Evolutionary conservation across 1,140 invertebrate genomes (phyloP).

Genomic region (Drosophila rhopaloa): DNA sequence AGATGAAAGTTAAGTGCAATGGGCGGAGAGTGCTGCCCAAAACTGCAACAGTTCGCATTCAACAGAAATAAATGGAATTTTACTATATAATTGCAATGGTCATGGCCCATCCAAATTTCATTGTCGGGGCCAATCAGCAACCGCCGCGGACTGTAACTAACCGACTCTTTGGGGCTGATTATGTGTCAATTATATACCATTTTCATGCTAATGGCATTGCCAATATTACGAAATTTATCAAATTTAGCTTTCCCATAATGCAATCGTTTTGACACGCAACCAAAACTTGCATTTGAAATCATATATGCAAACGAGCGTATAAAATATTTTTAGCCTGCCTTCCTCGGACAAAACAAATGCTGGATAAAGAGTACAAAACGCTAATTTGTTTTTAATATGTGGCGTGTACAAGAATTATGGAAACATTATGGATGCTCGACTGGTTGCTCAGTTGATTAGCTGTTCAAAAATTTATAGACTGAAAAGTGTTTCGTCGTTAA

Average conservation of each 20-base stretch:
- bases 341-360: conserved; percentile 26
- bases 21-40: not conserved
- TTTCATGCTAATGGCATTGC: conserved; percentile 69
- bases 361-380: conserved; percentile 46
- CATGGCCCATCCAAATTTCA: conserved; percentile 6
- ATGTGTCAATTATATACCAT: conserved; percentile 75
- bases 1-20: conserved; percentile 56
- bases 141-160: conserved; percentile 46
- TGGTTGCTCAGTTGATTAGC: conserved; percentile 55
- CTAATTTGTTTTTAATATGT: conserved; percentile 81
- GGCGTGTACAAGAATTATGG: conserved; percentile 23
- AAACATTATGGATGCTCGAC: conserved; percentile 11
- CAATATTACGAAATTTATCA: conserved; percentile 42
- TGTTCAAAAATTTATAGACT: conserved; percentile 70
- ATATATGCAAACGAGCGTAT: not conserved
- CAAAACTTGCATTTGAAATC: conserved; percentile 27
- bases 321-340: conserved; percentile 14
- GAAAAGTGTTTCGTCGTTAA: conserved; percentile 80
- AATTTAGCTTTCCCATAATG: conserved; percentile 35
- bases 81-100: not conserved
- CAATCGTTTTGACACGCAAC: conserved; percentile 45
- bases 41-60: conserved; percentile 4
- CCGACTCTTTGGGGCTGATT: conserved; percentile 55
- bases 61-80: not conserved
- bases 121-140: conserved; percentile 31